Conservation (phyloP, 2,888 invertebrate species). For the Acronicta alni region DNA sequence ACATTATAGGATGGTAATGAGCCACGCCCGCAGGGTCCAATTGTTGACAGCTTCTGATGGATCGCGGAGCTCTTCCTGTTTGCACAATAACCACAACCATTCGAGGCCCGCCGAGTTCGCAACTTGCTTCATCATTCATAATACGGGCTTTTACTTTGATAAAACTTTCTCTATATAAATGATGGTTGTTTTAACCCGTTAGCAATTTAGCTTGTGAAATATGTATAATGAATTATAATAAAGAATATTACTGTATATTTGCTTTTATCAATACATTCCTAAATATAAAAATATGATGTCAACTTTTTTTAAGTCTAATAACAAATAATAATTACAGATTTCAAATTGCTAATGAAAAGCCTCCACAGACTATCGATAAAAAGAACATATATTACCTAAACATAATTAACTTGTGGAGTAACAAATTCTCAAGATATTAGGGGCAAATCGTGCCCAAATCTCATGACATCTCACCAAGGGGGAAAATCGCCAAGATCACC, state of each 20-base stretch:
- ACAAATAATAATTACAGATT: too few relatives aligned
- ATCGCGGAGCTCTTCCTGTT: constrained; percentile 62
- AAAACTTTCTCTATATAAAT: constrained; percentile 57
- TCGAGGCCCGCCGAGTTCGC: constrained; percentile 60
- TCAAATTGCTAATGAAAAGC: too few relatives aligned
- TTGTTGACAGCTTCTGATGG: constrained; percentile 66
- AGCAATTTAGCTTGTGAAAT: constrained; percentile 27
- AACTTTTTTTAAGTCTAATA: too few relatives aligned
- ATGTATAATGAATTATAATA: constrained; percentile 7
- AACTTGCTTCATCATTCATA: constrained; percentile 80
- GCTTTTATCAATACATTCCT: not conserved
- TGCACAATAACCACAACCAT: constrained; percentile 57
- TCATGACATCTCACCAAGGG: too few relatives aligned
- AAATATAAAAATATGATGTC: too few relatives aligned
- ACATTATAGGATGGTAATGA: constrained; percentile 51
- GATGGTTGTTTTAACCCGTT: constrained; percentile 53
- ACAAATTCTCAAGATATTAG: too few relatives aligned
- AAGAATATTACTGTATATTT: not conserved
- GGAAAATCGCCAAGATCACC: too few relatives aligned
- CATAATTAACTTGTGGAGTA: too few relatives aligned
- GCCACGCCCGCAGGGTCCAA: constrained; percentile 52
- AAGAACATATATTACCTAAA: too few relatives aligned
- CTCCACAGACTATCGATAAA: too few relatives aligned
- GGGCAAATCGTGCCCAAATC: too few relatives aligned
- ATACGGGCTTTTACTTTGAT: constrained; percentile 67